Conservation (phyloP, 2,113 vertebrate species). For the Ursus arctos region DNA sequence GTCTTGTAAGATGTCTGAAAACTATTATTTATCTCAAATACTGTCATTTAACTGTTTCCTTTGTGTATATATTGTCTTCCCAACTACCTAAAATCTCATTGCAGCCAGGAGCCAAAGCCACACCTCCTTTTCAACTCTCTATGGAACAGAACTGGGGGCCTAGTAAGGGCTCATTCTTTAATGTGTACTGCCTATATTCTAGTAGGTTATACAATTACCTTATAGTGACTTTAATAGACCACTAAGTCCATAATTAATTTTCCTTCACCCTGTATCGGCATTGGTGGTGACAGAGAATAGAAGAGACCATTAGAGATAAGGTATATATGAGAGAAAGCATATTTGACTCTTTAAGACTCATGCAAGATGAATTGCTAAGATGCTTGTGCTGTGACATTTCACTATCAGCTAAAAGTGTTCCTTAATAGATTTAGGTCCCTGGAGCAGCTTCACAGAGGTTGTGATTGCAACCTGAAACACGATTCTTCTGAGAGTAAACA, state of each 20-base stretch:
- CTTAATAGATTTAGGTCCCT: slow-evolving; percentile 49
- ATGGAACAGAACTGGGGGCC: background rate
- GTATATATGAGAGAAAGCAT: background rate
- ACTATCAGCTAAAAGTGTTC: slow-evolving; percentile 23
- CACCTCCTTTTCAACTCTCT: background rate
- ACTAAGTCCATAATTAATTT: slow-evolving; percentile 56
- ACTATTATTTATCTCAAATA: slow-evolving; percentile 26
- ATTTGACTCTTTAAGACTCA: slow-evolving; percentile 19
- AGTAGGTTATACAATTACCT: slow-evolving; percentile 40
- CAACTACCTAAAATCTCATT: background rate
- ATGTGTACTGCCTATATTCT: slow-evolving; percentile 42
- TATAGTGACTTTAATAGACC: slow-evolving; percentile 49
- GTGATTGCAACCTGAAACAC: slow-evolving; percentile 28
- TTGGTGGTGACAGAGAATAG: background rate
- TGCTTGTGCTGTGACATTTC: slow-evolving; percentile 2
- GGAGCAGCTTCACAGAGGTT: background rate
- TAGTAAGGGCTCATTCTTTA: background rate
- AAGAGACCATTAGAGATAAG: slow-evolving; percentile 21
- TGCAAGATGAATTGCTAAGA: slow-evolving; percentile 48
- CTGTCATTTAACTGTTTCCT: slow-evolving; percentile 43
- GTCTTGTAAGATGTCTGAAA: slow-evolving; percentile 39
- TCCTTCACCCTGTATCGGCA: background rate
- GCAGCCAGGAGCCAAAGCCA: background rate
- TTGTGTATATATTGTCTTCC: slow-evolving; percentile 21
- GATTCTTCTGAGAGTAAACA: slow-evolving; percentile 26